Conservation (phyloP, 2,797 vertebrate genomes). For the Anniella stebbinsi region DNA sequence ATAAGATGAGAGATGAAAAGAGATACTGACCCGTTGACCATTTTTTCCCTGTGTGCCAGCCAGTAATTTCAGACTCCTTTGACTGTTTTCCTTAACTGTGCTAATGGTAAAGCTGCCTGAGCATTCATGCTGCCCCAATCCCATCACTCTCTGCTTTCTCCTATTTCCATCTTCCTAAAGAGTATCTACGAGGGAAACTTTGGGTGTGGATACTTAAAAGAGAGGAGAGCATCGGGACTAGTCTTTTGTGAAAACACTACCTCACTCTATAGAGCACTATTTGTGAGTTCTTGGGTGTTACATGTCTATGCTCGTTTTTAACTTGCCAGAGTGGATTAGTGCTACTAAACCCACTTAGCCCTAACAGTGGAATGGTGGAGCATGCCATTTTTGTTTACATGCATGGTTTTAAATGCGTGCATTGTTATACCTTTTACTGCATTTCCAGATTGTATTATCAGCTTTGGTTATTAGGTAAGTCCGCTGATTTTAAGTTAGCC, state of each 20-base stretch:
- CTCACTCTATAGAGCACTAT: conserved; percentile 93
- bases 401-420: conserved; percentile 77
- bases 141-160: conserved; percentile 83
- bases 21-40: conserved; percentile 10
- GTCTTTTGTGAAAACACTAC: conserved; percentile 98
- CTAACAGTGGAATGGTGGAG: conserved; percentile 72
- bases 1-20: conserved; percentile 20
- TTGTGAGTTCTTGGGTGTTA: conserved; percentile 90
- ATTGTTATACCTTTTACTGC: conserved; percentile 69
- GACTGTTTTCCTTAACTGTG: conserved; percentile 73
- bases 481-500: conserved; percentile 2
- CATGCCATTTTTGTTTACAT: conserved; percentile 79
- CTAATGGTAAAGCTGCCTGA: conserved; percentile 71
- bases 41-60: conserved; percentile 42
- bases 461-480: conserved; percentile 64
- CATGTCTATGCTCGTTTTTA: conserved; percentile 75
- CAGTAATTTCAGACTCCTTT: conserved; percentile 69
- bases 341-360: conserved; percentile 75
- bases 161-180: conserved; percentile 85
- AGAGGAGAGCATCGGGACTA: conserved; percentile 92
- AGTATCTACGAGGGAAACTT: conserved; percentile 96
- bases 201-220: conserved; percentile 94
- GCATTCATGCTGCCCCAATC: conserved; percentile 78
- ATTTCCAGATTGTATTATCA: conserved; percentile 71
- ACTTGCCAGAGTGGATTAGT: conserved; percentile 76